phyloP scores from a whole-genome alignment of 2,797 vertebrate species.

The Gastrophryne carolinensis region DNA sequence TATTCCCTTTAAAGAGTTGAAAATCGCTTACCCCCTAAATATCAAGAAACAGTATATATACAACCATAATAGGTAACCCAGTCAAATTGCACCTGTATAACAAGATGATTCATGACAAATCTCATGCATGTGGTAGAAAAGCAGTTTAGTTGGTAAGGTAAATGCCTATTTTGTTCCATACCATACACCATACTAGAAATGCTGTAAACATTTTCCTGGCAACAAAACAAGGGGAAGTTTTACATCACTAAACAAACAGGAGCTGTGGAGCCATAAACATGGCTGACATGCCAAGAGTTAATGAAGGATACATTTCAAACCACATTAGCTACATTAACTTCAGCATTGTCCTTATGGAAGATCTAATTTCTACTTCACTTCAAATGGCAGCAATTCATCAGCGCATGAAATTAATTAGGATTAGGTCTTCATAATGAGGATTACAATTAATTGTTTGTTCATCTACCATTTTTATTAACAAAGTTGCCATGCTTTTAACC shows the following conservation, averaged over 20 bases:
- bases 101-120: no score
- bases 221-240: background rate
- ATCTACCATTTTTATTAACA: slow-evolving; percentile 58
- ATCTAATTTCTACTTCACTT: slow-evolving; percentile 49
- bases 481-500: slow-evolving; percentile 60
- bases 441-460: slow-evolving; percentile 65
- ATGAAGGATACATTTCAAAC: slow-evolving; percentile 23
- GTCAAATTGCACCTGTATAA: no score
- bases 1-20: no score
- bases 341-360: slow-evolving; percentile 50
- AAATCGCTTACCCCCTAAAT: no score
- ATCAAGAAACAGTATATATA: no score
- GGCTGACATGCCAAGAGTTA: slow-evolving; percentile 14
- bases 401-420: slow-evolving; percentile 66
- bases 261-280: background rate
- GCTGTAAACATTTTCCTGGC: no score
- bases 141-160: no score
- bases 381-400: slow-evolving; percentile 62
- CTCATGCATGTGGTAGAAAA: no score
- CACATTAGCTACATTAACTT: slow-evolving; percentile 38
- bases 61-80: no score
- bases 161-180: no score
- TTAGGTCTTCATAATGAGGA: slow-evolving; percentile 64
- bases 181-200: no score
- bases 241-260: background rate